These are phyloP conservation scores for Orgyia antiqua DNA, from an alignment of 2,888 invertebrate genomes.

Conservation along the genomic window DNA sequence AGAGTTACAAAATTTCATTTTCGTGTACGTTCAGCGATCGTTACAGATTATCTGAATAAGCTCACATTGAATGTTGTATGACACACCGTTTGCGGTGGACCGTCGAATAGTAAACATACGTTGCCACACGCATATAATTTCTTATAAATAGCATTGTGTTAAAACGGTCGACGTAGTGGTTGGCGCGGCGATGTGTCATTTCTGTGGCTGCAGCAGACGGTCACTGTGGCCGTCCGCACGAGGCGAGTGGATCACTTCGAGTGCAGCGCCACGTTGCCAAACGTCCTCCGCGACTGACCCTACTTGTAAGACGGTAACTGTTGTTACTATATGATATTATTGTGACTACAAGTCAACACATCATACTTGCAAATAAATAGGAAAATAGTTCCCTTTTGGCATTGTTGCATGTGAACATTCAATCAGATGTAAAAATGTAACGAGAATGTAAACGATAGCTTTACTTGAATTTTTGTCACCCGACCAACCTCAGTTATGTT, in stretches of 20 bases:
- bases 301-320: constrained; percentile 26
- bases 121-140: constrained; percentile 58
- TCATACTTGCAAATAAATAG: constrained; percentile 13
- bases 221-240: too few relatives aligned
- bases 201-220: constrained; percentile 8
- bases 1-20: too few relatives aligned
- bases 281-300: constrained; percentile 43
- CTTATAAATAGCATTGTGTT: constrained; percentile 70
- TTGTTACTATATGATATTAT: constrained; percentile 42
- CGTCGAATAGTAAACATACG: constrained; percentile 68
- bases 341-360: constrained; percentile 20
- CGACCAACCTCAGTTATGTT: too few relatives aligned
- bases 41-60: constrained; percentile 57
- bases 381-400: too few relatives aligned
- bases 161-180: constrained; percentile 66
- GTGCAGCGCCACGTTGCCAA: constrained; percentile 61
- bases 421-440: too few relatives aligned
- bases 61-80: constrained; percentile 63
- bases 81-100: constrained; percentile 67
- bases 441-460: too few relatives aligned
- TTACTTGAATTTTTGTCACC: too few relatives aligned
- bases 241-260: constrained; percentile 3
- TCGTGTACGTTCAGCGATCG: constrained; percentile 35
- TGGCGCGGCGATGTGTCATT: constrained; percentile 63
- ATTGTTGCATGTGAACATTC: too few relatives aligned